Base-by-base conservation (phyloP, 2,113 vertebrate species). In the Lamprologus sp. region DNA sequence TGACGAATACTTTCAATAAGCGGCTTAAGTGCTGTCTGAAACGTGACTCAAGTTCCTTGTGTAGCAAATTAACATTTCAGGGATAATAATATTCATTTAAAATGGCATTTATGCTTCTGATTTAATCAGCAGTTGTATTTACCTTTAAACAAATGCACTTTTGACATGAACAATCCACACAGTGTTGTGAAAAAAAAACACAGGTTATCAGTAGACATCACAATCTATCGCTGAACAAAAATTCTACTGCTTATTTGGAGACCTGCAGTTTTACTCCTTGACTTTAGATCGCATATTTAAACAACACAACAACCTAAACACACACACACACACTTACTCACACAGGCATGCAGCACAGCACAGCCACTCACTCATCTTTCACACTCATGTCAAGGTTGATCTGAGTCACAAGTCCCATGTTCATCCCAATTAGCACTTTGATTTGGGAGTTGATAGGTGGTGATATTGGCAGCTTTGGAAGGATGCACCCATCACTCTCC, bases 391-490 rank as follows among this genome's bases (percentile, higher is more conserved):
- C 92, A 90, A 90, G 90, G 93, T 94, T 93, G 87, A 93, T 93
- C 92, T 93, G 93, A 90, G 87, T 91, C 93, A 94, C 85, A 92
- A 90, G 90, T 94, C 92, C 89, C 92, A 92, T 79, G 85, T 92
- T 96, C 93, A 85, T 94, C 90, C 93, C 94, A 96, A 94, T 95
- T 95, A 96, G 90, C 84, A 85, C 93, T 95, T 90, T 93, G 92
- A 95, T 94, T 94, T 93, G 88, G 88, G 85, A 93, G 93, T 91
- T 94, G 94, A 94, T 90, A 90, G 93, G 79, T 90, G 95, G 70
- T 89, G 95, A 94, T 91, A 94, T 89, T 94, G 94, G 85, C 85
- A 58, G 81, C 89, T 94, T 93, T 91, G 92, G 90, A 81, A 89
- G 88, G 95, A 96, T 90, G 93, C 90, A 94, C 92, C 94, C 90